Evolutionary conservation across 2,113 vertebrate species (phyloP), one percentile per base, ranked within the genome.

Genomic region (Odobenus rosmarus): DNA sequence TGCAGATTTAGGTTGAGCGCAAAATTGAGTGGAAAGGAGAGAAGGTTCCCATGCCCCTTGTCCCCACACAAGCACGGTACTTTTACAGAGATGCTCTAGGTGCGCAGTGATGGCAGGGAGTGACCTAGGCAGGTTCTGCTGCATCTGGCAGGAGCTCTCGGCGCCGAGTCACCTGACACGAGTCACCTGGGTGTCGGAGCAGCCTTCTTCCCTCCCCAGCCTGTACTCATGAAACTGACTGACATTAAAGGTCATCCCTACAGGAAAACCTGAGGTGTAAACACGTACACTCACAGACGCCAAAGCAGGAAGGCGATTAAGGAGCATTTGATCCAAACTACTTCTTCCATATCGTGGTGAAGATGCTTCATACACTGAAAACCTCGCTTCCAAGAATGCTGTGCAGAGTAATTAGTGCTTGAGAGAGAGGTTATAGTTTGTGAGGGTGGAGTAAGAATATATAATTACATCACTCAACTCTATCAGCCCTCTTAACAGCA

Each of bases 1-100:
- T 76, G 72, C 26, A 71, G 69, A 57, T 96, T 87, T 83, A 93
- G 90, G 67, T 79, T 84, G 26, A 69, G 0, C n/a, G 83, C 18
- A 74, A 94, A 92, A 83, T 0, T 51, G 59, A 77, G 10, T 33
- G 84, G 82, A 76, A 79, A 85, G 39, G 28, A 83, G 24, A 79
- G 8, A 36, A 16, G 31, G 49, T 90, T 93, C 28, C 21, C 51
- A 39, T 7, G 3, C 14, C 55, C 19, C 14, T 16, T 3, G 1
- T 51, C 18, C 9, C 28, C 59, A 59, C 28, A 49, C 19, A 71
- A 0, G 23, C 46, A 9, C 0, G 9, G 16, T 46, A 46, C 28
- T 81, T 69, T 92, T 46, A 64, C 1, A 86, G 79, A 83, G 86
- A 46, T 0, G 11, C 36, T 31, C 19, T 33, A 49, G 59, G 72